These are phyloP conservation scores for Metacarcinus magister DNA, from an alignment of 2,888 invertebrate species.

Conservation along the genomic window DNA sequence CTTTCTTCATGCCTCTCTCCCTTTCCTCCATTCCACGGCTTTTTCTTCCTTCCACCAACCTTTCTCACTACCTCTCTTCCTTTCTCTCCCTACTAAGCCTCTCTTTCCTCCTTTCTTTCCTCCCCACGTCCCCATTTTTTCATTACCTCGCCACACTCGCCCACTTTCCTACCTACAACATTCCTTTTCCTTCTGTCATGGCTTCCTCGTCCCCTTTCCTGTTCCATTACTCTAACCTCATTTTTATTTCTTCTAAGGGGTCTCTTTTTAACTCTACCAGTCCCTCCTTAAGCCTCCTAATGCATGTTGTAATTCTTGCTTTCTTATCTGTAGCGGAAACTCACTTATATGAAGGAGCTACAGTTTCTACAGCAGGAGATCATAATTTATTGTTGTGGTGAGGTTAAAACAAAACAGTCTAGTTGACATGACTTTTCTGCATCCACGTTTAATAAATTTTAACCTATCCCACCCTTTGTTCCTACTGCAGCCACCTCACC, in stretches of 20 bases:
- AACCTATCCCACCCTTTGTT: not conserved
- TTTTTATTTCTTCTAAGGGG: not conserved
- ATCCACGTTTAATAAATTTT: not conserved
- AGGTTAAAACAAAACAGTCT: too few species aligned
- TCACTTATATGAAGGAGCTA: too few species aligned
- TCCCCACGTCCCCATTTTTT: not conserved
- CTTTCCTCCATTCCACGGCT: too few species aligned
- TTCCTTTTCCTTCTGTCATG: not conserved
- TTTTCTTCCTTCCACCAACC: too few species aligned
- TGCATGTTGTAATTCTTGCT: too few species aligned
- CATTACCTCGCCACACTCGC: too few species aligned
- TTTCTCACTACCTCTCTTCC: too few species aligned
- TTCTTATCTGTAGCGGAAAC: too few species aligned
- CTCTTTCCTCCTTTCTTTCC: not conserved
- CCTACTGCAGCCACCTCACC: not conserved
- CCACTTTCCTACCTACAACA: not conserved
- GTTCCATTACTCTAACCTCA: not conserved
- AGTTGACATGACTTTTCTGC: too few species aligned
- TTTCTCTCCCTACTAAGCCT: not conserved
- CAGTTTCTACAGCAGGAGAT: too few species aligned
- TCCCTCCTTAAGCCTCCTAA: not conserved
- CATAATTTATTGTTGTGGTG: too few species aligned
- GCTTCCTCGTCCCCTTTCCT: not conserved
- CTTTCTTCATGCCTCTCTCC: too few species aligned
- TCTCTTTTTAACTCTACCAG: not conserved